phyloP scores from a whole-genome alignment of 2,797 vertebrate species.

The Hippocampus kuda region DNA sequence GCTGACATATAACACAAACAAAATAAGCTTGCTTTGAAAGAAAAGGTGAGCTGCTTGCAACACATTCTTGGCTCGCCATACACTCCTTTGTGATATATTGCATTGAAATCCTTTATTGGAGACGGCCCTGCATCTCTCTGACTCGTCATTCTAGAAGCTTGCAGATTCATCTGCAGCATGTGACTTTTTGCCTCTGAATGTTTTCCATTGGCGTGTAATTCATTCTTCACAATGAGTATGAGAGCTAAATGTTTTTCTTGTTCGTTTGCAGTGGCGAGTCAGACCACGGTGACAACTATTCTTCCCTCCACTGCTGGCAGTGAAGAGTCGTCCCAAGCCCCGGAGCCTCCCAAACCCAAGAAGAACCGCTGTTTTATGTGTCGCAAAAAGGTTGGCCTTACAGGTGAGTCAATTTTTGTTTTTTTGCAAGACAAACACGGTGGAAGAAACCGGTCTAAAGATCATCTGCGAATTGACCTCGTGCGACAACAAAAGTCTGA shows the following conservation, averaged over 20 bases:
- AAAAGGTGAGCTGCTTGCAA: neutral
- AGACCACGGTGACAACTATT: slow-evolving; percentile 43
- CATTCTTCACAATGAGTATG: too few relatives aligned
- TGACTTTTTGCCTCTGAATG: too few relatives aligned
- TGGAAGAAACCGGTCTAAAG: too few relatives aligned
- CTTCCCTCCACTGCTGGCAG: slow-evolving; percentile 47
- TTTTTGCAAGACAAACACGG: too few relatives aligned
- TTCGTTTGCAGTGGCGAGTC: slow-evolving; percentile 52
- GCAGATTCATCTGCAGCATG: too few relatives aligned
- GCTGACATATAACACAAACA: neutral
- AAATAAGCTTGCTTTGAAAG: neutral
- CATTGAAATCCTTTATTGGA: too few relatives aligned
- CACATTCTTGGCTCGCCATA: neutral
- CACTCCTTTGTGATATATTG: neutral
- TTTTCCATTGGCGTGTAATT: too few relatives aligned
- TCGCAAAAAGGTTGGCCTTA: slow-evolving; percentile 80
- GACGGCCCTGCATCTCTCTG: too few relatives aligned
- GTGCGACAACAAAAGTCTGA: too few relatives aligned
- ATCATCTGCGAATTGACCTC: too few relatives aligned
- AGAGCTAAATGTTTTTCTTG: neutral
- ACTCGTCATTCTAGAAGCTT: too few relatives aligned
- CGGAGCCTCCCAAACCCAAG: slow-evolving; percentile 65
- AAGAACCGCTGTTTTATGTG: slow-evolving; percentile 83
- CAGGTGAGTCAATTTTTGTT: slow-evolving; percentile 57
- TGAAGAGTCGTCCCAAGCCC: slow-evolving; percentile 51